phyloP scores from a whole-genome alignment of 2,797 vertebrate species.

The Loriculus beryllinus region DNA sequence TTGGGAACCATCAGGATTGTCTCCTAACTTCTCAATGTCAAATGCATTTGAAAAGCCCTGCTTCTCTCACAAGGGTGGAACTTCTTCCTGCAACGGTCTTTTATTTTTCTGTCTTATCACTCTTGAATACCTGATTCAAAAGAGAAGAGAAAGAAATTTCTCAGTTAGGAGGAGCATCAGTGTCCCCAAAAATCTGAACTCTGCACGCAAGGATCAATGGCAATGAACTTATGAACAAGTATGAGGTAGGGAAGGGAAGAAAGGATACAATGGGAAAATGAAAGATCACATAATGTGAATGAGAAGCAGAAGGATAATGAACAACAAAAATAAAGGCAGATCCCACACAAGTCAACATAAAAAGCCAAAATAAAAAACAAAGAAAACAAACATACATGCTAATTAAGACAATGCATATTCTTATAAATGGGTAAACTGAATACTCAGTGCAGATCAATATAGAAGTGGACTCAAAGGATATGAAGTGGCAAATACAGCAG shows the following conservation, averaged over 20 bases:
- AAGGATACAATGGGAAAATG: neutral
- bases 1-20: neutral
- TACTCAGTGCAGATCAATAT: neutral
- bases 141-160: neutral
- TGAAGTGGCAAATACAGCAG: neutral
- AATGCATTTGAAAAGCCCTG: neutral
- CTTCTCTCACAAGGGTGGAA: neutral
- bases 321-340: neutral
- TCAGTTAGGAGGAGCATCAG: neutral
- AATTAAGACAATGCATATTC: neutral
- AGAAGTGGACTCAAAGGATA: neutral
- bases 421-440: neutral
- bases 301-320: neutral
- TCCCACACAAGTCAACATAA: neutral
- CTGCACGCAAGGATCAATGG: neutral
- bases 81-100: neutral
- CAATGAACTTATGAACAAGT: neutral
- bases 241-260: neutral
- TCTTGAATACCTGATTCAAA: neutral
- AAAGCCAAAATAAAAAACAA: neutral
- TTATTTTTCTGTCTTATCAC: neutral
- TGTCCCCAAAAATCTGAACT: neutral
- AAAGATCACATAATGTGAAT: neutral
- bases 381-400: neutral
- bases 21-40: neutral